These are phyloP conservation scores for Pachliopta kotzebuea DNA, from an alignment of 2,888 invertebrate species.

Conservation along the genomic window DNA sequence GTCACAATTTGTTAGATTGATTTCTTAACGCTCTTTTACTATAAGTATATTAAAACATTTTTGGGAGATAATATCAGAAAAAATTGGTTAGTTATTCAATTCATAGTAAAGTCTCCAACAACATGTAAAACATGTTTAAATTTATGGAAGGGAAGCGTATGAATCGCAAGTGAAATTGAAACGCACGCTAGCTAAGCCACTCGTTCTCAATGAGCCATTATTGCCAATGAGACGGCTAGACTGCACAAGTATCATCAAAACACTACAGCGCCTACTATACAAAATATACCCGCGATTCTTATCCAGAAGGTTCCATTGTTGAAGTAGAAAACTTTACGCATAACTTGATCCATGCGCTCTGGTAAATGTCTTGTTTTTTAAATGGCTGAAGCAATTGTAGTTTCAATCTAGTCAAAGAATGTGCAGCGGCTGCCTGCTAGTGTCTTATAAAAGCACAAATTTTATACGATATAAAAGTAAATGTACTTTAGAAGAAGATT, in stretches of 20 bases:
- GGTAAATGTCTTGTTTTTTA: not conserved
- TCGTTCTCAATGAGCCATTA: conserved; percentile 39
- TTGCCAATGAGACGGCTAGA: conserved; percentile 36
- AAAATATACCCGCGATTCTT: conserved; percentile 58
- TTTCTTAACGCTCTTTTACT: too few relatives aligned
- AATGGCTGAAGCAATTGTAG: not conserved
- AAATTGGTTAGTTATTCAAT: too few relatives aligned
- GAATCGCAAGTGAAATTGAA: not conserved
- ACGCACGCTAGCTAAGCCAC: not conserved
- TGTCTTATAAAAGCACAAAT: too few relatives aligned
- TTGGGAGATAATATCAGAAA: too few relatives aligned
- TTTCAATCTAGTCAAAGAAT: too few relatives aligned
- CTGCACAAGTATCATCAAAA: conserved; percentile 58
- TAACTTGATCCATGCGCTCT: not conserved
- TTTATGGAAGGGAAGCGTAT: not conserved
- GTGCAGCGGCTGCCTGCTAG: too few relatives aligned
- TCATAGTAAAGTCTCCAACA: too few relatives aligned
- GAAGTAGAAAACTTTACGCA: conserved; percentile 27
- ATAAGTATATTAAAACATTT: too few relatives aligned
- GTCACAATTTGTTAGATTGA: too few relatives aligned
- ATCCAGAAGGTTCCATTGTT: conserved; percentile 38
- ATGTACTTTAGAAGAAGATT: too few relatives aligned
- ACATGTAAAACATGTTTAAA: too few relatives aligned
- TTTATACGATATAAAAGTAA: too few relatives aligned
- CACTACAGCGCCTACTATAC: conserved; percentile 48